A percentile compares a stretch with the other conserved stretches of the same genome.
phyloP scores from a whole-genome alignment of 2,113 vertebrate species.

The Pachypanchax playfairii region DNA sequence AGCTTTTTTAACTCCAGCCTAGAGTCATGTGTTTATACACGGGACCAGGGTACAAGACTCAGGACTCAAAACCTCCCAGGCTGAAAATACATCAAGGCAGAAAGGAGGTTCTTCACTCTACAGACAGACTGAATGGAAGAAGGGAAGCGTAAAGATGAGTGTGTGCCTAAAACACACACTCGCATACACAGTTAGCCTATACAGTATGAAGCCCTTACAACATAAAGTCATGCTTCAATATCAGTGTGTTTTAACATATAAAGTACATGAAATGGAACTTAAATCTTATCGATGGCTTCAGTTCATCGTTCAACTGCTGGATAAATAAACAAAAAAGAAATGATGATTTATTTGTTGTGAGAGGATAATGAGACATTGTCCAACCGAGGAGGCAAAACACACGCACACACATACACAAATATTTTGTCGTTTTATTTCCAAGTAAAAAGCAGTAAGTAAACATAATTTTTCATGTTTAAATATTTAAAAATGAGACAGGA shows the following conservation, averaged over 20 bases:
- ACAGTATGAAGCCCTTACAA: conserved; percentile 67
- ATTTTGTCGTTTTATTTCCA: conserved; percentile 17
- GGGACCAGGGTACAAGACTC: conserved; percentile 48
- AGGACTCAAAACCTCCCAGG: conserved; percentile 36
- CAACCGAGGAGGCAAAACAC: conserved; percentile 8
- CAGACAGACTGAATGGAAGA: neutral
- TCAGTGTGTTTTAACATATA: conserved; percentile 49
- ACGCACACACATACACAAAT: conserved; percentile 25
- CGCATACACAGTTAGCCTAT: conserved; percentile 17
- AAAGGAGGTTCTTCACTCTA: conserved; percentile 29
- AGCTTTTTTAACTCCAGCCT: conserved; percentile 21
- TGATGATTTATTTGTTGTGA: neutral
- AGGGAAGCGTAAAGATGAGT: neutral
- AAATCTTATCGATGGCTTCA: conserved; percentile 69
- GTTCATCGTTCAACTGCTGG: conserved; percentile 29
- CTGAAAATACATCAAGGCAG: conserved; percentile 25
- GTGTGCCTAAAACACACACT: conserved; percentile 1
- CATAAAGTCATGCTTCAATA: conserved; percentile 51
- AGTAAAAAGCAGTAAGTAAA: conserved; percentile 4
- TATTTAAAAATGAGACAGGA: conserved; percentile 1
- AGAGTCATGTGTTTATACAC: conserved; percentile 52
- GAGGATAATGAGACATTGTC: conserved; percentile 14
- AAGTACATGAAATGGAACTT: conserved; percentile 44
- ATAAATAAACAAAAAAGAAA: conserved; percentile 22
- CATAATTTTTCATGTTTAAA: conserved; percentile 14